Percentiles rank a stretch among this genome's conserved stretches.
Conservation (phyloP, 2,113 vertebrate genomes). For the Diglossa brunneiventris region DNA sequence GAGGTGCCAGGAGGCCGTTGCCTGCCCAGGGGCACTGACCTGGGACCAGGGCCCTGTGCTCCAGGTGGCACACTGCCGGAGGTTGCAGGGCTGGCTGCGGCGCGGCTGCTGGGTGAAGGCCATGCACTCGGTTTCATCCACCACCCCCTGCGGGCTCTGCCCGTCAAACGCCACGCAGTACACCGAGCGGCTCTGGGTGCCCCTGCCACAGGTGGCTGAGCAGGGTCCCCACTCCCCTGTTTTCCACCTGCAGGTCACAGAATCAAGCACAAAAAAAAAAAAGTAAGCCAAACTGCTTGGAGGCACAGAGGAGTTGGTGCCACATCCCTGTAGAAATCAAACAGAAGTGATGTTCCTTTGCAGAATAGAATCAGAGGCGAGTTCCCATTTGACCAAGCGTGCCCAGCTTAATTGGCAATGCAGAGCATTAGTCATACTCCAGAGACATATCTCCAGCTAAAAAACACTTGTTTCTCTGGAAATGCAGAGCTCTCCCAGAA, state of each 20-base stretch:
- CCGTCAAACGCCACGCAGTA: constrained; percentile 81
- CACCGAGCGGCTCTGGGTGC: constrained; percentile 85
- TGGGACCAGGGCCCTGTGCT: constrained; percentile 77
- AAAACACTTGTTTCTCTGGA: not conserved
- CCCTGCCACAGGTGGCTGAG: constrained; percentile 86
- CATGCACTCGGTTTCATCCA: constrained; percentile 77
- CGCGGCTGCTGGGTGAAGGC: constrained; percentile 78
- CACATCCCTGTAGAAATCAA: not conserved
- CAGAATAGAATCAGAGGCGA: accelerated
- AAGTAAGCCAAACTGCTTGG: not conserved
- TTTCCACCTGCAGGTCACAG: constrained; percentile 82
- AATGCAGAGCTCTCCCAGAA: not conserved
- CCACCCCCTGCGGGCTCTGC: constrained; percentile 69
- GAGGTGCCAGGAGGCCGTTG: not conserved
- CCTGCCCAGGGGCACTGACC: constrained; percentile 65
- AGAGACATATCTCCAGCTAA: not conserved
- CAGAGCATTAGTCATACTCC: not conserved
- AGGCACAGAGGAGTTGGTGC: not conserved
- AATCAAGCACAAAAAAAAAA: not conserved
- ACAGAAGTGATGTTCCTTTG: not conserved
- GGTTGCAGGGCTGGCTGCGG: constrained; percentile 83
- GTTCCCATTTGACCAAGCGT: not conserved
- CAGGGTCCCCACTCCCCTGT: constrained; percentile 85
- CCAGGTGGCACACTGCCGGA: constrained; percentile 81
- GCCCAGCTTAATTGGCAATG: not conserved